Conservation (phyloP, 2,888 invertebrate species). For the Eubasilissa splendida region DNA sequence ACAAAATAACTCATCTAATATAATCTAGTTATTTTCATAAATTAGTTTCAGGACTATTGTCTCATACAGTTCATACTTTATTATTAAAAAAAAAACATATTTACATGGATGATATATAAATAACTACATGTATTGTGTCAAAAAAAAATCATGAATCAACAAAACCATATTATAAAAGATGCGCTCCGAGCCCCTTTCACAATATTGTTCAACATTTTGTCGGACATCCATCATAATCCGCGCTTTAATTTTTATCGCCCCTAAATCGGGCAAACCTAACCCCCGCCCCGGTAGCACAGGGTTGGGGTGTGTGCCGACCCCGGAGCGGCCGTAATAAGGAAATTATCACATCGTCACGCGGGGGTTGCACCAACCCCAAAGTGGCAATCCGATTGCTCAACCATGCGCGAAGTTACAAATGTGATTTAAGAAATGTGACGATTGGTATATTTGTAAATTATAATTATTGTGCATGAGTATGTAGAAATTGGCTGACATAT, state of each 20-base stretch:
- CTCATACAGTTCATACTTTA: too few relatives aligned
- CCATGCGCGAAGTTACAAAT: conserved; percentile 1
- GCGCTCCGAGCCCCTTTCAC: conserved; percentile 24
- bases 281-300: not conserved
- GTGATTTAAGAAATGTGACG: not conserved
- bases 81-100: too few relatives aligned
- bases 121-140: too few relatives aligned
- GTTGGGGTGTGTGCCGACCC: conserved; percentile 8
- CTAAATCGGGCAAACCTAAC: conserved; percentile 6
- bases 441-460: too few relatives aligned
- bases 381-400: conserved; percentile 29
- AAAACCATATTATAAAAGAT: too few relatives aligned
- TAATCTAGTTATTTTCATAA: too few relatives aligned
- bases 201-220: conserved; percentile 33
- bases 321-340: conserved; percentile 37
- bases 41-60: too few relatives aligned
- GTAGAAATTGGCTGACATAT: too few relatives aligned
- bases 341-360: conserved; percentile 40
- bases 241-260: conserved; percentile 35
- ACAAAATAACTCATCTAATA: too few relatives aligned
- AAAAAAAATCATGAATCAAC: too few relatives aligned
- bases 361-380: conserved; percentile 14
- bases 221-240: conserved; percentile 33
- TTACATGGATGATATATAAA: too few relatives aligned
- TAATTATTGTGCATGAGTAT: too few relatives aligned